These are phyloP conservation scores for Habroteleia sp. DNA, from an alignment of 2,888 invertebrate species.

Conservation along the genomic window DNA sequence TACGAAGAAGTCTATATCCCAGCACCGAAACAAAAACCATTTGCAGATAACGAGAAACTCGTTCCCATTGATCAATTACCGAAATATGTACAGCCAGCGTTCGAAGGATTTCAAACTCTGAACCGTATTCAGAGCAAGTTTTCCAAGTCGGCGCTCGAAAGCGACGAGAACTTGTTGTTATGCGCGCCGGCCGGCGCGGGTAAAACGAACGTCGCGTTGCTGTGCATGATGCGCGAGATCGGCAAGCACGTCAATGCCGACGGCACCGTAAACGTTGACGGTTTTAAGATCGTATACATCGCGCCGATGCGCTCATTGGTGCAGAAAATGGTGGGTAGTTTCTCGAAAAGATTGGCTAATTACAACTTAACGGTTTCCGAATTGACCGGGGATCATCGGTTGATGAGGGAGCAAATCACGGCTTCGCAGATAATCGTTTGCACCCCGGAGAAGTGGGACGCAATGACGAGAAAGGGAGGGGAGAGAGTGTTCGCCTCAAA, in stretches of 20 bases:
- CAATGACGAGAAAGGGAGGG: constrained; percentile 98
- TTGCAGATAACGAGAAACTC: constrained; percentile 92
- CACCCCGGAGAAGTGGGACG: constrained; percentile 99
- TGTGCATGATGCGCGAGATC: constrained; percentile 97
- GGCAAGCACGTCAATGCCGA: constrained; percentile 98
- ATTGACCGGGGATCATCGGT: constrained; percentile 98
- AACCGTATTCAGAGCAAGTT: constrained; percentile 98
- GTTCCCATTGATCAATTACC: constrained; percentile 94
- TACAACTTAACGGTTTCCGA: constrained; percentile 98
- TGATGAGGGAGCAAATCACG: constrained; percentile 97
- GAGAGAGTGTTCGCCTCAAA: constrained; percentile 98
- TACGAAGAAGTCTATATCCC: constrained; percentile 99
- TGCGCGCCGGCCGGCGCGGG: constrained; percentile 99
- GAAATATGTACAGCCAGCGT: constrained; percentile 98
- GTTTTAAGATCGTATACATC: constrained; percentile 99
- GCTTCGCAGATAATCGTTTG: constrained; percentile 99
- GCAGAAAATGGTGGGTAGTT: constrained; percentile 99
- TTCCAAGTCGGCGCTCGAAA: constrained; percentile 92
- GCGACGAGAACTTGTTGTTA: constrained; percentile 96
- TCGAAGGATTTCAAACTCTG: constrained; percentile 91
- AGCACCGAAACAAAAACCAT: constrained; percentile 96
- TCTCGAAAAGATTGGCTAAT: constrained; percentile 91
- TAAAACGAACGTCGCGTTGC: constrained; percentile 98
- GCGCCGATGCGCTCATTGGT: constrained; percentile 99
- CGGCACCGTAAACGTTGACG: constrained; percentile 96